Percentiles rank a stretch among this genome's conserved stretches.
phyloP scores from a whole-genome alignment of 2,888 invertebrate genomes.

The Mythimna ferrago region DNA sequence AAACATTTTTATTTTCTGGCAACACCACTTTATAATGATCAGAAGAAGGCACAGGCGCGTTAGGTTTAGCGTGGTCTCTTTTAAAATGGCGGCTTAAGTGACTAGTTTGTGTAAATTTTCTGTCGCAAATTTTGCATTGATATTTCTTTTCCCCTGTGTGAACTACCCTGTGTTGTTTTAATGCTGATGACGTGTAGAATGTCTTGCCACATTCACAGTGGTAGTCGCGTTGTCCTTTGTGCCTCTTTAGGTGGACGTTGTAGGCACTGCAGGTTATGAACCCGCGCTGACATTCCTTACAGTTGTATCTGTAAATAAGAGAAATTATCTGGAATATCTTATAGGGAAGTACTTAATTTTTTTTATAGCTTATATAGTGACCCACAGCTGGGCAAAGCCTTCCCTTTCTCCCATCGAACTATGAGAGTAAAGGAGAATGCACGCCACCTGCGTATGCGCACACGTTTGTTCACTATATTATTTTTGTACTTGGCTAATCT shows the following conservation, averaged over 20 bases:
- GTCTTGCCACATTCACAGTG: conserved; percentile 87
- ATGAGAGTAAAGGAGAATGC: no score
- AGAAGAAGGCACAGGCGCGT: conserved; percentile 79
- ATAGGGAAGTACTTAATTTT: not conserved
- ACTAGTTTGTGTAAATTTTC: conserved; percentile 86
- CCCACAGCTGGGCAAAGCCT: no score
- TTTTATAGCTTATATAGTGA: no score
- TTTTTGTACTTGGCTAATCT: no score
- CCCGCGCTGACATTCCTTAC: conserved; percentile 83
- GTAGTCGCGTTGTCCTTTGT: conserved; percentile 86
- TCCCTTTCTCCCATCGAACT: no score
- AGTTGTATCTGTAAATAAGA: conserved; percentile 78
- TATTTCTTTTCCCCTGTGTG: conserved; percentile 88
- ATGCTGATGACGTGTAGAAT: conserved; percentile 85
- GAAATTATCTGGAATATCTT: not conserved
- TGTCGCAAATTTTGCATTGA: conserved; percentile 85
- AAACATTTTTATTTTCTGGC: conserved; percentile 65
- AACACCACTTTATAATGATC: conserved; percentile 79
- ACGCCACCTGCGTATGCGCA: no score
- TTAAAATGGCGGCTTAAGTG: conserved; percentile 86
- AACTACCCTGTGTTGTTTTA: conserved; percentile 86
- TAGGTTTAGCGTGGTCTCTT: conserved; percentile 82
- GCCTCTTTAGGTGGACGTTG: conserved; percentile 85
- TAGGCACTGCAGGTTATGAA: conserved; percentile 86
- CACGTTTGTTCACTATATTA: no score